Evolutionary conservation across 2,888 invertebrate species (phyloP), one percentile per base, ranked within the genome.

Genomic region (Plebejus argus): DNA sequence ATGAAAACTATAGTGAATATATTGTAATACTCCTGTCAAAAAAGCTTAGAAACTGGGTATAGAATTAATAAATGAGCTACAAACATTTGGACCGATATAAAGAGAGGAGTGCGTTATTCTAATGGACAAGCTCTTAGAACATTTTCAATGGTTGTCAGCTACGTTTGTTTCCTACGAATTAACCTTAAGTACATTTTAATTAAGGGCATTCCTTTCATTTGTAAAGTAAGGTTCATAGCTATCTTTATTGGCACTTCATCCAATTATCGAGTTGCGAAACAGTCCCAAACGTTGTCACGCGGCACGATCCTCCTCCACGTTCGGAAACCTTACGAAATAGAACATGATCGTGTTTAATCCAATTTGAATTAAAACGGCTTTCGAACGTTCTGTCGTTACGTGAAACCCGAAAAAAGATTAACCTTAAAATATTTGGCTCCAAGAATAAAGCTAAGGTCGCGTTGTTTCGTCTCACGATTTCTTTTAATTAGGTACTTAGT

Each of bases 271-370:
- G 39, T 74, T 72, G 72, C 53, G 74, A 74, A 74, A 74, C 72
- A 8, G 39, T 53, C 49, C 74, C 74, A 49, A 72, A 72, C 45
- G 39, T 12, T 12, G 53, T 12, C 74, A 74, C 74, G 74, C 53
- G 74, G 18, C 23, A 45, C 72, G 74, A 49, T 74, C 49, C 12
- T 2, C 12, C 35, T 56, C 33, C 20, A 77, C 77, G 71, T 58
- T 77, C 71, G 39, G 77, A 77, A 77, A 77, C 77, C 77, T 77
- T 77, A 77, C 58, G 77, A 77, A 77, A 71, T 23, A 39, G 45
- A 58, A 71, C 71, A 71, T 23, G 77, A 71, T 39, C 71, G 35
- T 56, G 35, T 58, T 71, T 77, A 77, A 77, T 77, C 77, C 71
- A 35, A 71, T 77, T 77, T 58, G 56, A 53, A 71, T 77, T 77